A percentile compares a stretch with the other conserved stretches of the same genome.
phyloP scores from a whole-genome alignment of 2,797 vertebrate species.

The Sarcophilus harrisii region DNA sequence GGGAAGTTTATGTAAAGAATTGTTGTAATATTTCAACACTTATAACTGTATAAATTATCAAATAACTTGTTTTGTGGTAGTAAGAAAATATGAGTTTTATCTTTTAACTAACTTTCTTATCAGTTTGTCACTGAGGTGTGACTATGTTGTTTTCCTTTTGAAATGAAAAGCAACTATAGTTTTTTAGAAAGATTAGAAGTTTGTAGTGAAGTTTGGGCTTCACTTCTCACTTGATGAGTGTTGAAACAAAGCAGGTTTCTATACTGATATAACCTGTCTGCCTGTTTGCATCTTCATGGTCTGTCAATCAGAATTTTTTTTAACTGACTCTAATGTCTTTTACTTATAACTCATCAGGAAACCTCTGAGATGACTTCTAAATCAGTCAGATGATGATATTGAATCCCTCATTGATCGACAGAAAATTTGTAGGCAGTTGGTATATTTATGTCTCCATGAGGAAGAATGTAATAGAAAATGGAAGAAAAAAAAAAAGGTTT shows the following conservation, averaged over 20 bases:
- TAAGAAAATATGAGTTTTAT: neutral
- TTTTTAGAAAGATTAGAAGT: slow-evolving; percentile 63
- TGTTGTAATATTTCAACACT: neutral
- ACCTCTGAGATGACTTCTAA: neutral
- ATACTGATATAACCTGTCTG: neutral
- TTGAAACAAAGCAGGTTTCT: slow-evolving; percentile 26
- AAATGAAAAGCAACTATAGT: slow-evolving; percentile 40
- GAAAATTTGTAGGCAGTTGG: neutral
- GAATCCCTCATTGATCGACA: neutral
- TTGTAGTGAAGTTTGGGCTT: slow-evolving; percentile 58
- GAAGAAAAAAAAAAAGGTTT: neutral
- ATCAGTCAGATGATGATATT: neutral
- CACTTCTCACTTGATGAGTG: slow-evolving; percentile 62
- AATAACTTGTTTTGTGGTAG: neutral
- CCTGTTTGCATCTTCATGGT: neutral
- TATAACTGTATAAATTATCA: neutral
- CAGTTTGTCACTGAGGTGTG: neutral
- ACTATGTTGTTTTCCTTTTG: slow-evolving; percentile 20
- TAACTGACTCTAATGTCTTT: slow-evolving; percentile 13
- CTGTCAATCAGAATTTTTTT: slow-evolving; percentile 51
- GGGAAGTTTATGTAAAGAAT: neutral
- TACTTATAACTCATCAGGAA: slow-evolving; percentile 55
- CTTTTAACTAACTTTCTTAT: neutral
- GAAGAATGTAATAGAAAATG: neutral
- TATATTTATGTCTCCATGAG: neutral